phyloP scores from a whole-genome alignment of 2,113 vertebrate species.

The Labeo rohita region DNA sequence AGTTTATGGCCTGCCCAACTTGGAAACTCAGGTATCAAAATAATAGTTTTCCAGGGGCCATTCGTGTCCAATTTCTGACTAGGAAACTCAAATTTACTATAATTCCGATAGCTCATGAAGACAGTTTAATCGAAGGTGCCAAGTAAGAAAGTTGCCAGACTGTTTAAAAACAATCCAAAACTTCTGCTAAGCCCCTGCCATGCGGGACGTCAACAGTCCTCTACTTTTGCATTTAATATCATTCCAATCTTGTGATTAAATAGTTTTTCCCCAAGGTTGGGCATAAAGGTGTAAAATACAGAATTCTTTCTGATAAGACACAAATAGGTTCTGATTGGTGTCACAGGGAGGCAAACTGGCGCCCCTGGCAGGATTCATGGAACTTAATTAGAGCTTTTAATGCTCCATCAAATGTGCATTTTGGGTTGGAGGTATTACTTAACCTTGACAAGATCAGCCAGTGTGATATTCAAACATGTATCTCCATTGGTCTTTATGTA shows the following conservation, averaged over 20 bases:
- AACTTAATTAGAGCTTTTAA: slow-evolving; percentile 65
- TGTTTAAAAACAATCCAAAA: neutral
- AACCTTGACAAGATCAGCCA: slow-evolving; percentile 69
- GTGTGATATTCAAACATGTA: slow-evolving; percentile 67
- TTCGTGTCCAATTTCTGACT: no score
- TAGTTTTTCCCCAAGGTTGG: neutral
- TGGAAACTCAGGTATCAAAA: no score
- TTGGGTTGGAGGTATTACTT: slow-evolving; percentile 69
- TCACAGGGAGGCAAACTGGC: slow-evolving; percentile 44
- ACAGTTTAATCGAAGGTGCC: neutral
- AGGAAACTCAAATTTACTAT: no score
- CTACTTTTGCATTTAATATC: neutral
- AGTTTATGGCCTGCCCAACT: no score
- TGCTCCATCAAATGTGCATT: slow-evolving; percentile 64
- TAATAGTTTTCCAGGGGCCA: no score
- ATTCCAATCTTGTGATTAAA: slow-evolving; percentile 3
- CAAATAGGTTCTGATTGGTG: slow-evolving; percentile 52
- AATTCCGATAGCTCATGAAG: no score
- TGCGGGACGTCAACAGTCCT: neutral
- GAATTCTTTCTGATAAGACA: neutral
- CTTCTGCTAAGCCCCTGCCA: neutral
- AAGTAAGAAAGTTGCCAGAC: neutral
- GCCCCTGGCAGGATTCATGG: slow-evolving; percentile 61
- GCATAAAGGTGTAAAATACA: neutral
- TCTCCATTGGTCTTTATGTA: slow-evolving; percentile 70